A percentile compares a stretch with the other conserved stretches of the same genome.
Conservation (phyloP, 2,888 invertebrate genomes). For the Torymus auratus region DNA sequence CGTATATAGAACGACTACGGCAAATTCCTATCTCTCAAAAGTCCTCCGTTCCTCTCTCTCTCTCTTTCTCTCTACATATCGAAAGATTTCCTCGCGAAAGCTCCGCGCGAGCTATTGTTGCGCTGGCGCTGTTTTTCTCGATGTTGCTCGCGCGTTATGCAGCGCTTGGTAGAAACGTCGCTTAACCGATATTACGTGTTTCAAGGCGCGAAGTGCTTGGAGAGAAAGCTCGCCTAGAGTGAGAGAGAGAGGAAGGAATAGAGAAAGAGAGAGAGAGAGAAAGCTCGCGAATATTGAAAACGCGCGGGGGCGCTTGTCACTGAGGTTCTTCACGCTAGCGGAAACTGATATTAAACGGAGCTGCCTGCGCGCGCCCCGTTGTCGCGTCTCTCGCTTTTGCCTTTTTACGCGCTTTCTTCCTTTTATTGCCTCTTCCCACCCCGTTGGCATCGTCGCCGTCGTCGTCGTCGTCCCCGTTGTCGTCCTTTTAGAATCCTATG, state of each 20-base stretch:
- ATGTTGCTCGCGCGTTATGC: background rate
- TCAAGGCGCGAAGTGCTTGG: conserved; percentile 46
- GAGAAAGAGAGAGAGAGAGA: background rate
- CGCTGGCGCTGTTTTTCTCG: conserved; percentile 18
- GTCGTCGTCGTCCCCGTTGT: no score
- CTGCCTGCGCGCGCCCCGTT: background rate
- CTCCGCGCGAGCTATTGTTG: background rate
- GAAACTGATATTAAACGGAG: conserved; percentile 57
- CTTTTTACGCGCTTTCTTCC: conserved; percentile 22
- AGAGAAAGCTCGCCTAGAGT: background rate
- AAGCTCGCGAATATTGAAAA: conserved; percentile 47
- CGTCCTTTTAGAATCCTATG: conserved; percentile 36
- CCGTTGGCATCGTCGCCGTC: no score
- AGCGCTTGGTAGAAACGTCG: background rate
- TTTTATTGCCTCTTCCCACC: conserved; percentile 36
- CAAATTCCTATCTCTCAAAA: no score
- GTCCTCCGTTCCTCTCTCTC: no score
- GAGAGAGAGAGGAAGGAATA: background rate
- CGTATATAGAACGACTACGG: no score
- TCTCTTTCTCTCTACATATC: no score
- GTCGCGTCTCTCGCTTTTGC: conserved; percentile 16
- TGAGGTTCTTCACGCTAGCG: background rate
- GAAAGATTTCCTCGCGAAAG: no score
- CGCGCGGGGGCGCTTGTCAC: conserved; percentile 26
- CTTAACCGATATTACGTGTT: conserved; percentile 52